Conservation (phyloP, 2,888 invertebrate species). For the Mimachlamys varia region DNA sequence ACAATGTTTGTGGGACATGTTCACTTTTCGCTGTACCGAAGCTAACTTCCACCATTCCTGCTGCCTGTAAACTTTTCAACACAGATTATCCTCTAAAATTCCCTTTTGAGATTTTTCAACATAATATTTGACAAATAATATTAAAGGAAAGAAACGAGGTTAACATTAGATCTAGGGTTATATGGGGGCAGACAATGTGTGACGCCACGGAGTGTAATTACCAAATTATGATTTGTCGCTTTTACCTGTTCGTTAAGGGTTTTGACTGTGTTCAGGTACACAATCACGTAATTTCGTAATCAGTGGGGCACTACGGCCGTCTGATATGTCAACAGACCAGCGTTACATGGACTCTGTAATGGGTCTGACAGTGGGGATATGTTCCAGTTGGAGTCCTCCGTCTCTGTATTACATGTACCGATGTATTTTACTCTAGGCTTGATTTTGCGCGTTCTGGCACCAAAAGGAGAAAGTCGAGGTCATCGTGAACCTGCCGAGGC, state of each 20-base stretch:
- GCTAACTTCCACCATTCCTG: background rate
- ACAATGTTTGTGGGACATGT: background rate
- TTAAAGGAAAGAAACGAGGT: background rate
- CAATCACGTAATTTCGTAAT: conserved; percentile 29
- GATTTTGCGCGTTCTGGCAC: background rate
- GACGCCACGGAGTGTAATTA: background rate
- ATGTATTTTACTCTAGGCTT: background rate
- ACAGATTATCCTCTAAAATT: background rate
- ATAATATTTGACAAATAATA: background rate
- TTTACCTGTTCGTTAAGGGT: background rate
- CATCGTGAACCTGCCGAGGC: background rate
- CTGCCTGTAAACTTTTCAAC: background rate
- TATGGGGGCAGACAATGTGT: background rate
- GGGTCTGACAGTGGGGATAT: background rate
- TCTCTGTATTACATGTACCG: background rate
- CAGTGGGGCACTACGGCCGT: background rate
- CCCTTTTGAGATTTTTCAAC: background rate
- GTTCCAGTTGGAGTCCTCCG: background rate
- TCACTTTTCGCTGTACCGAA: background rate
- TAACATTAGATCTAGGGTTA: background rate
- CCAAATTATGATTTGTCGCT: background rate
- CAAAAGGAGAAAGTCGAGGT: background rate
- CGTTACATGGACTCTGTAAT: background rate
- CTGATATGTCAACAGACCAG: background rate
- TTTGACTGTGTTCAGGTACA: background rate